A percentile compares a stretch with the other conserved stretches of the same genome.
These are phyloP conservation scores for Chrysocyon brachyurus DNA, from an alignment of 2,797 vertebrate genomes.

Conservation along the genomic window DNA sequence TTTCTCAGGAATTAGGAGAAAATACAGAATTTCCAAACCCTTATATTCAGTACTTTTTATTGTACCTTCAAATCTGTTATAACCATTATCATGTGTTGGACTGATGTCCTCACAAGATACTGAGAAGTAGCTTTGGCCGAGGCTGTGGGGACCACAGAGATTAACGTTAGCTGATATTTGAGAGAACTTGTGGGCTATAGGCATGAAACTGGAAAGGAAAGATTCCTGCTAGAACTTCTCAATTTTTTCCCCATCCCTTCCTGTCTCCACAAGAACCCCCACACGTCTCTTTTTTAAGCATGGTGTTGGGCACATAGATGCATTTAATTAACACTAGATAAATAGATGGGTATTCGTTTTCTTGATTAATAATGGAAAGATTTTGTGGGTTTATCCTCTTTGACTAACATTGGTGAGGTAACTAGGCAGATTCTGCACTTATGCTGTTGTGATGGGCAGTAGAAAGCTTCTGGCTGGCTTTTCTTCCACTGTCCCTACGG, in stretches of 20 bases:
- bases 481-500: neutral
- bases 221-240: neutral
- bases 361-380: neutral
- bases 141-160: neutral
- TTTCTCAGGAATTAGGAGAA: slow-evolving; percentile 48
- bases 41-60: slow-evolving; percentile 16
- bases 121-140: neutral
- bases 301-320: neutral
- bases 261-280: neutral
- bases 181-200: neutral
- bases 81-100: neutral
- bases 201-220: neutral
- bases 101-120: neutral
- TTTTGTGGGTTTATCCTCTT: neutral
- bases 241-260: neutral
- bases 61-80: neutral
- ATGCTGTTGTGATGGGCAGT: neutral
- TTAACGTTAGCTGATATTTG: neutral
- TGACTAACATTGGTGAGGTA: neutral
- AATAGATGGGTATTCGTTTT: neutral
- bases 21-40: neutral
- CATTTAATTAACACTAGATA: neutral
- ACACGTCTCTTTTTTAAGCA: neutral
- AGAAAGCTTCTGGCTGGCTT: neutral
- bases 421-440: neutral